These are phyloP conservation scores for Daphoenositta chrysoptera DNA, from an alignment of 2,113 vertebrate species.

Conservation along the genomic window DNA sequence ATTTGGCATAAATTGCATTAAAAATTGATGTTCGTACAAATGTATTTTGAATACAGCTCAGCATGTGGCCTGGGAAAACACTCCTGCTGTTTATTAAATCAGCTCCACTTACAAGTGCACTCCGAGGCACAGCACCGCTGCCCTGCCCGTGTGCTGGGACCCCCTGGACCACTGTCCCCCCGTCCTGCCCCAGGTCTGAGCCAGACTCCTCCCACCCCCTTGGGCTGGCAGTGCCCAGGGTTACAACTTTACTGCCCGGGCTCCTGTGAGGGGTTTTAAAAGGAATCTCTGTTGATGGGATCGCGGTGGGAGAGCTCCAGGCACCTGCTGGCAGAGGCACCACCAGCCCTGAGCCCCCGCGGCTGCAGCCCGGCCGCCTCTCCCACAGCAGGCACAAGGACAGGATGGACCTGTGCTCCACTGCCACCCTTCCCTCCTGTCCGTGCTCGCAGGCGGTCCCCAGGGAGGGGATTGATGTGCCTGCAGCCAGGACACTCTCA, in stretches of 20 bases:
- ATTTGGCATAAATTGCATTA: slow-evolving; percentile 69
- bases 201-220: no score
- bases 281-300: neutral
- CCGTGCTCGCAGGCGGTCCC: neutral
- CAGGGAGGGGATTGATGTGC: accelerated
- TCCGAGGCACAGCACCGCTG: accelerated
- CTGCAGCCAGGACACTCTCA: neutral
- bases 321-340: neutral
- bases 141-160: accelerated
- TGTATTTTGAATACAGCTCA: slow-evolving; percentile 63
- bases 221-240: neutral
- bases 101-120: neutral
- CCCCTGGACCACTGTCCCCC: neutral
- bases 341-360: accelerated
- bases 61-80: slow-evolving; percentile 49
- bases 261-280: neutral
- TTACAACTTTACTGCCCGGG: neutral
- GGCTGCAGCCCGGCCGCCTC: neutral
- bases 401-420: accelerated
- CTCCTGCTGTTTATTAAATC: slow-evolving; percentile 34
- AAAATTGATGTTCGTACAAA: slow-evolving; percentile 70
- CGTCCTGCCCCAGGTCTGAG: accelerated
- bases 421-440: neutral
- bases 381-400: accelerated
- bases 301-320: neutral